phyloP scores from a whole-genome alignment of 2,113 vertebrate genomes.

The Nannospalax galili region DNA sequence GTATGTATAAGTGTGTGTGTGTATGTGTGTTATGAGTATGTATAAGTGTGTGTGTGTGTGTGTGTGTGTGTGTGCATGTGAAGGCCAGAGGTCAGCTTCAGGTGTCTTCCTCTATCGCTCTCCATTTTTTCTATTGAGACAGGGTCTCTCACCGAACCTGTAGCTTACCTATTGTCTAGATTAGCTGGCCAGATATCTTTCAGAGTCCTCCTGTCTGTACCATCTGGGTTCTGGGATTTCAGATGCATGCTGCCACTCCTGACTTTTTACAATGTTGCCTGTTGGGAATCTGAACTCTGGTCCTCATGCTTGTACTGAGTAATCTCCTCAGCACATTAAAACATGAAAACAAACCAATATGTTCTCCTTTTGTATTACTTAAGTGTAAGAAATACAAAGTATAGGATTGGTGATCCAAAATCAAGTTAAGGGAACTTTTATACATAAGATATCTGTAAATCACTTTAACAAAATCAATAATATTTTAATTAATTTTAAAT shows the following conservation, averaged over 20 bases:
- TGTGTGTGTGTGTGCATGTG: too few species aligned
- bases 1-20: background rate
- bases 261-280: background rate
- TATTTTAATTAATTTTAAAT: background rate
- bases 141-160: background rate
- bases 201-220: background rate
- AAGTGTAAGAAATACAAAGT: background rate
- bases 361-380: background rate
- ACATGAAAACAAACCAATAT: background rate
- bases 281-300: background rate
- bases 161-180: background rate
- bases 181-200: background rate
- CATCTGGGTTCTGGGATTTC: too few species aligned
- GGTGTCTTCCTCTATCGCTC: background rate
- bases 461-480: background rate
- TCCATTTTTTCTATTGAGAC: too few species aligned
- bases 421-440: conserved; percentile 20
- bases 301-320: too few species aligned
- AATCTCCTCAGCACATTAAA: background rate
- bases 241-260: too few species aligned
- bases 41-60: too few species aligned
- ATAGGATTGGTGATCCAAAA: background rate
- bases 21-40: too few species aligned
- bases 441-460: background rate
- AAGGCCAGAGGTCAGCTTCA: background rate